Conservation (phyloP, 1,140 invertebrate species). For the Catajapyx aquilonaris region DNA sequence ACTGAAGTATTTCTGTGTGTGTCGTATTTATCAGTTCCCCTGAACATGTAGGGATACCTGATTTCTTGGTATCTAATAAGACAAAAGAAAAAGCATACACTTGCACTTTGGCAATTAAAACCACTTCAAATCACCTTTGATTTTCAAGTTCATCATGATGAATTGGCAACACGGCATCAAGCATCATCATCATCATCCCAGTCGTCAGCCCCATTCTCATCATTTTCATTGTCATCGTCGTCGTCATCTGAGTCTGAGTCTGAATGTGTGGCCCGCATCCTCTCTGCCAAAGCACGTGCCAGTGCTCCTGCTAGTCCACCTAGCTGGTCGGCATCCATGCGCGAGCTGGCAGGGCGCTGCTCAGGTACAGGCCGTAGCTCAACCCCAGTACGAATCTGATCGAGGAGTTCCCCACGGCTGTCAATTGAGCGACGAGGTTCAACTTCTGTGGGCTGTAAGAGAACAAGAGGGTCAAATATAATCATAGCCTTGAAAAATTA, state of each 20-base stretch:
- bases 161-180: too few relatives aligned
- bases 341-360: too few relatives aligned
- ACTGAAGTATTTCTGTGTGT: too few relatives aligned
- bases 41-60: too few relatives aligned
- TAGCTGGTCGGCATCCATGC: conserved; percentile 8
- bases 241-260: conserved; percentile 30
- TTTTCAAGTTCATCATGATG: too few relatives aligned
- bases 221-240: conserved; percentile 29
- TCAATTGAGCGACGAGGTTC: background rate
- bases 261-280: conserved; percentile 40
- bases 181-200: conserved; percentile 31
- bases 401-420: conserved; percentile 37
- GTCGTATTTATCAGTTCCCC: too few relatives aligned
- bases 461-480: conserved; percentile 7
- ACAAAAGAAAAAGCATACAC: too few relatives aligned
- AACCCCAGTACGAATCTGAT: conserved; percentile 56
- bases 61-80: too few relatives aligned
- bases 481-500: conserved; percentile 5
- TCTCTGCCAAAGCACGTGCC: conserved; percentile 48
- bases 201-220: too few relatives aligned
- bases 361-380: conserved; percentile 43
- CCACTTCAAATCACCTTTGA: too few relatives aligned
- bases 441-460: background rate
- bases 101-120: too few relatives aligned
- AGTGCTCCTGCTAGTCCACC: conserved; percentile 55